phyloP scores from a whole-genome alignment of 1,140 invertebrate genomes.

The Hylaeus volcanicus region DNA sequence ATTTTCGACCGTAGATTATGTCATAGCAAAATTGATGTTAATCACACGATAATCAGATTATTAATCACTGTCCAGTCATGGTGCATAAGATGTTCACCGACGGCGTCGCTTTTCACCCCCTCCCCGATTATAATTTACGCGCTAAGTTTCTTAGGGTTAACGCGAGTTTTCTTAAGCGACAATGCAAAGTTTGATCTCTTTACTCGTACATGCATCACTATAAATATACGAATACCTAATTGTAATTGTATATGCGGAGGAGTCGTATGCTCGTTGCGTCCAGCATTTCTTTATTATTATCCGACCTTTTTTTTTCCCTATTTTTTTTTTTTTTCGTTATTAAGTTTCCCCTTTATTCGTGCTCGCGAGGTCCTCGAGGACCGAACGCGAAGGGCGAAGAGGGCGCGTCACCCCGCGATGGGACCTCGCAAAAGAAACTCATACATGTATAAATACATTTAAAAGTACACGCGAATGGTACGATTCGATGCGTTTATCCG shows the following conservation, averaged over 20 bases:
- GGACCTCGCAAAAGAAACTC: slow-evolving; percentile 1
- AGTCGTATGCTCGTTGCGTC: slow-evolving; percentile 55
- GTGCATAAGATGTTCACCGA: no score
- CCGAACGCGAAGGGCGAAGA: slow-evolving; percentile 19
- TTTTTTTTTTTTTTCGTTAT: neutral
- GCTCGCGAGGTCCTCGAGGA: slow-evolving; percentile 11
- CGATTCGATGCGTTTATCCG: slow-evolving; percentile 49
- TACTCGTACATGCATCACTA: slow-evolving; percentile 61
- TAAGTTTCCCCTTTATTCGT: slow-evolving; percentile 12
- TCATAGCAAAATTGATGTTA: no score
- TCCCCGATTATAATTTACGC: slow-evolving; percentile 40
- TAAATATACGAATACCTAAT: slow-evolving; percentile 49
- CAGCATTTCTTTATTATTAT: neutral
- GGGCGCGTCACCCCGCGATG: neutral
- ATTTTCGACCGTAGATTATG: no score
- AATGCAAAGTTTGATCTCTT: slow-evolving; percentile 72
- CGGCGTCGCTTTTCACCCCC: neutral
- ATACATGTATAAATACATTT: slow-evolving; percentile 49
- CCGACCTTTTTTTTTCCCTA: no score
- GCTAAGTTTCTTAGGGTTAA: slow-evolving; percentile 57
- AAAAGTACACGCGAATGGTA: slow-evolving; percentile 33
- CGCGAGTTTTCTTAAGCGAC: slow-evolving; percentile 60
- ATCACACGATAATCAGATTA: no score
- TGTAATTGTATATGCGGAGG: slow-evolving; percentile 43
- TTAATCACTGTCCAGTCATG: no score